These are phyloP conservation scores for Paradoxurus hermaphroditus DNA, from an alignment of 2,113 vertebrate species.

Conservation along the genomic window DNA sequence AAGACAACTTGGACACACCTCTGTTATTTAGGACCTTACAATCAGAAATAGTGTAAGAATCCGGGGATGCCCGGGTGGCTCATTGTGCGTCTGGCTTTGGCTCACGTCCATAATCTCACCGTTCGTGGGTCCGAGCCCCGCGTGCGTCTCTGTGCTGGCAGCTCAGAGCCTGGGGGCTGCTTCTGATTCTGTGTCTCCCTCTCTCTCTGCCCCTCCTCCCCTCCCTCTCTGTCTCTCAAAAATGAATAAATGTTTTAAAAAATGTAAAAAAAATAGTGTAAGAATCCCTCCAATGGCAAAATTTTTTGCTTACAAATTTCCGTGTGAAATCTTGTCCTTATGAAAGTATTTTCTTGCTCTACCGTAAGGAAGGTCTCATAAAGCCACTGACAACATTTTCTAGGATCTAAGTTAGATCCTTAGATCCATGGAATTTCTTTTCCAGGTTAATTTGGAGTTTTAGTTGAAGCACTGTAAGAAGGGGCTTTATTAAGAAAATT, in stretches of 20 bases:
- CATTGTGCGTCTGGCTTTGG: too few relatives aligned
- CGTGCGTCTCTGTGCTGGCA: too few relatives aligned
- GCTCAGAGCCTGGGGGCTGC: too few relatives aligned
- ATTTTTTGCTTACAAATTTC: background rate
- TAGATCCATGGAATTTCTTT: background rate
- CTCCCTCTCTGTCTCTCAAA: too few relatives aligned
- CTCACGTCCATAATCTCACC: too few relatives aligned
- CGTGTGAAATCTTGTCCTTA: background rate
- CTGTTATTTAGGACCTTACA: background rate
- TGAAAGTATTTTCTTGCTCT: background rate
- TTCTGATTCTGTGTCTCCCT: too few relatives aligned
- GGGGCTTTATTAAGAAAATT: background rate
- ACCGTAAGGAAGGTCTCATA: background rate
- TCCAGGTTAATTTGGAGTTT: background rate
- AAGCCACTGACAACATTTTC: background rate
- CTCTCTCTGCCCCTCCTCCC: too few relatives aligned
- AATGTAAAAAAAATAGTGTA: too few relatives aligned
- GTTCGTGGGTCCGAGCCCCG: too few relatives aligned
- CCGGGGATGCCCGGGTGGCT: too few relatives aligned
- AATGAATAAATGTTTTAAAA: too few relatives aligned
- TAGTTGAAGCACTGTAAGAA: background rate
- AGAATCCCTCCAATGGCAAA: background rate
- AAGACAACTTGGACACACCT: background rate
- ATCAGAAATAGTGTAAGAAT: background rate
- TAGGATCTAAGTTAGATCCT: too few relatives aligned